These are phyloP conservation scores for Stigmatopora argus DNA, from an alignment of 2,113 vertebrate species.

Conservation along the genomic window DNA sequence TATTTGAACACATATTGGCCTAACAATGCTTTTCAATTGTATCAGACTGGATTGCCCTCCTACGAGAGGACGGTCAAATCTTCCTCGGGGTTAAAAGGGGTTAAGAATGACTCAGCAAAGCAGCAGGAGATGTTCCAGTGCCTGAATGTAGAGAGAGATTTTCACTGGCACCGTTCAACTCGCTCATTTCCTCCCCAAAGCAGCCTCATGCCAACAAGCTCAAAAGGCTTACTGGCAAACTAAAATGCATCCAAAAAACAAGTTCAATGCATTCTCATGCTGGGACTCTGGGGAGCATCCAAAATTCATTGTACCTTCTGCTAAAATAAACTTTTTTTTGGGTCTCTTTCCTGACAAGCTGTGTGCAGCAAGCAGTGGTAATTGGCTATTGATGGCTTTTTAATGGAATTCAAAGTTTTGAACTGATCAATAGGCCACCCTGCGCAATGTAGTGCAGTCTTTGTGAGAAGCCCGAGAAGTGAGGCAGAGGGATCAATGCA, in stretches of 20 bases:
- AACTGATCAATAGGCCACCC: constrained; percentile 70
- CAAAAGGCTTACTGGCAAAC: constrained; percentile 67
- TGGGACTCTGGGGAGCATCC: constrained; percentile 38
- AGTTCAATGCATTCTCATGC: constrained; percentile 31
- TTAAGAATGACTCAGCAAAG: constrained; percentile 28
- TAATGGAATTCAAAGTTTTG: constrained; percentile 79
- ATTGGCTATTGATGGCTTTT: constrained; percentile 73
- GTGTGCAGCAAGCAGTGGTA: constrained; percentile 67
- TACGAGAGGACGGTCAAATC: background rate
- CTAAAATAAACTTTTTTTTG: constrained; percentile 18
- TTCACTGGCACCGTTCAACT: constrained; percentile 43
- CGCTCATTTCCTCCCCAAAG: constrained; percentile 39
- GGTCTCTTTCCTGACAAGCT: constrained; percentile 36
- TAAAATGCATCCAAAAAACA: constrained; percentile 42
- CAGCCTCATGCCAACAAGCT: constrained; percentile 53
- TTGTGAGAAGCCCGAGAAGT: constrained; percentile 44
- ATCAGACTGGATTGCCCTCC: constrained; percentile 15
- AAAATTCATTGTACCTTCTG: constrained; percentile 43
- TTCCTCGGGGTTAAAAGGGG: background rate
- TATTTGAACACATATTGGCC: too few relatives aligned
- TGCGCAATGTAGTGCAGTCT: constrained; percentile 69
- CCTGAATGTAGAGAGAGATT: constrained; percentile 47
- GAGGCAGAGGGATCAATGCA: constrained; percentile 38
- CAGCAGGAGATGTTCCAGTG: constrained; percentile 29
- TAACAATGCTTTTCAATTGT: background rate